phyloP scores from a whole-genome alignment of 2,797 vertebrate genomes.

The Bufotes viridis region DNA sequence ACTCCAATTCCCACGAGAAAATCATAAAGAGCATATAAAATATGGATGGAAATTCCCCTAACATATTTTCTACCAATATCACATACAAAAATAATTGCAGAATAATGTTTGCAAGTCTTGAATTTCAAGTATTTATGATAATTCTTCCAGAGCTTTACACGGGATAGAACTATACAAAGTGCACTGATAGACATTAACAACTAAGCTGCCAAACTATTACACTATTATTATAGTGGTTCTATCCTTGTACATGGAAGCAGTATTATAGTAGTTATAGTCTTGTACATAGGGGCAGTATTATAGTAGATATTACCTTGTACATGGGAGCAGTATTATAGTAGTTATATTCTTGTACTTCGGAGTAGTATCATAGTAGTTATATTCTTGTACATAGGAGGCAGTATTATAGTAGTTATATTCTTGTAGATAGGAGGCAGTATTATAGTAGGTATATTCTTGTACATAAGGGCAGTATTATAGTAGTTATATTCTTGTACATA shows the following conservation, averaged over 20 bases:
- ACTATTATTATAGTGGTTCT: background rate
- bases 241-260: too few relatives aligned
- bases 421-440: background rate
- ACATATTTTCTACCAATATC: background rate
- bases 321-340: background rate
- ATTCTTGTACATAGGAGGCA: background rate
- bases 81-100: background rate
- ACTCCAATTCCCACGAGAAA: slow-evolving; percentile 38
- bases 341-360: background rate
- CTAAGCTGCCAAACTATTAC: background rate
- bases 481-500: background rate
- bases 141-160: background rate
- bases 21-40: background rate
- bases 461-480: background rate
- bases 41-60: slow-evolving; percentile 42
- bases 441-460: background rate
- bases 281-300: too few relatives aligned
- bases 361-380: background rate
- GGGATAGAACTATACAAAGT: too few relatives aligned
- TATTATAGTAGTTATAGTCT: too few relatives aligned
- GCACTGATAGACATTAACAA: too few relatives aligned
- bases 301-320: background rate
- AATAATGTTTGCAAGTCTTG: background rate
- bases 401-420: slow-evolving; percentile 8
- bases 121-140: background rate